Conservation (phyloP, 2,888 invertebrate species). For the Phaedon cochleariae region DNA sequence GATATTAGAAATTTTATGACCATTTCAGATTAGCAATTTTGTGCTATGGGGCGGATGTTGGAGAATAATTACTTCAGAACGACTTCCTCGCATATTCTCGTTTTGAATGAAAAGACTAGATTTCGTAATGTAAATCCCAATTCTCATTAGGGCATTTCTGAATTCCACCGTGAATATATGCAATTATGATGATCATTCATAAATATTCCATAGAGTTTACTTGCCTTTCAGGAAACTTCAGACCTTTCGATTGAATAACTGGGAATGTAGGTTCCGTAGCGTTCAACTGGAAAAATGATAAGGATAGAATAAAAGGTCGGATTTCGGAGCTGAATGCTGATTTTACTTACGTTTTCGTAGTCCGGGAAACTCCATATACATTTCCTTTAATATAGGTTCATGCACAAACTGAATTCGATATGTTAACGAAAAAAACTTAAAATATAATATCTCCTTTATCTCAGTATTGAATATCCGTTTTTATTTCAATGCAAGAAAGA, state of each 20-base stretch:
- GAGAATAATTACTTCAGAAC: no score
- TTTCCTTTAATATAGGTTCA: not conserved
- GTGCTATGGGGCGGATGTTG: no score
- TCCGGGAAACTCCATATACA: not conserved
- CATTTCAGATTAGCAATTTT: no score
- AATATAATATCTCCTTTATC: no score
- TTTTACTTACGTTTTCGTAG: not conserved
- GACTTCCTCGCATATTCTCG: no score
- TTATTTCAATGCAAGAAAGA: no score
- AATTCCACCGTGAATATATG: not conserved
- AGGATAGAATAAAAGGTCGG: slow-evolving; percentile 30
- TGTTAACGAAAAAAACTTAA: not conserved
- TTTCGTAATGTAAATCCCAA: no score
- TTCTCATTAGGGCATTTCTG: no score
- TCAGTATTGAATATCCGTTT: no score
- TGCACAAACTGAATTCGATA: not conserved
- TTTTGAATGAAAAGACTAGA: no score
- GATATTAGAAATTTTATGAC: no score
- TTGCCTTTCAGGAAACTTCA: slow-evolving; percentile 20
- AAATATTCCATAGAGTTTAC: slow-evolving; percentile 6
- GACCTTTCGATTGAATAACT: slow-evolving; percentile 36
- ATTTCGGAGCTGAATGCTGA: slow-evolving; percentile 19
- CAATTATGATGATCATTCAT: not conserved
- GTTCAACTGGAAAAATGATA: slow-evolving; percentile 33
- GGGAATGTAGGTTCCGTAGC: slow-evolving; percentile 30